These are phyloP conservation scores for Ichneumon xanthorius DNA, from an alignment of 2,888 invertebrate species.

Conservation along the genomic window DNA sequence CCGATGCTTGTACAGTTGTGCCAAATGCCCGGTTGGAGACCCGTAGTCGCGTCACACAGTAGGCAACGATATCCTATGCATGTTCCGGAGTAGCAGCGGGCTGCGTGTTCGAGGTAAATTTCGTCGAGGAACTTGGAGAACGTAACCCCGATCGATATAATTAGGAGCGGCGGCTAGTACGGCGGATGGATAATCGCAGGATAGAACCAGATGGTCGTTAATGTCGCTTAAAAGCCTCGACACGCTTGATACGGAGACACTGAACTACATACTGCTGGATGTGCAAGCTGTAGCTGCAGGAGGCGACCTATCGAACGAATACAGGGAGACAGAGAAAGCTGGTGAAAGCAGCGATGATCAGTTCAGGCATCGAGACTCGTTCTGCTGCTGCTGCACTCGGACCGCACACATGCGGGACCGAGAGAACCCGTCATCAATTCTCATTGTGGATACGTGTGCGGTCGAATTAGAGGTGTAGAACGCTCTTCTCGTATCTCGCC, in stretches of 20 bases:
- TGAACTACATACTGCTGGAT: conserved; percentile 25
- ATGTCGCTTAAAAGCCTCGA: conserved; percentile 64
- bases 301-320: conserved; percentile 44
- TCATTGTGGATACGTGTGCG: conserved; percentile 79
- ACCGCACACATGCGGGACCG: conserved; percentile 77
- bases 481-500: conserved; percentile 62
- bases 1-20: conserved; percentile 24
- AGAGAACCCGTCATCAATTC: conserved; percentile 79
- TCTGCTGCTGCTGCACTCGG: conserved; percentile 57
- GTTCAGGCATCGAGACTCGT: conserved; percentile 41
- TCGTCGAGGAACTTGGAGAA: conserved; percentile 53
- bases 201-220: conserved; percentile 61
- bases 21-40: conserved; percentile 43
- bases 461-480: conserved; percentile 80
- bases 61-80: background rate
- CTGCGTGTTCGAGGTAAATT: conserved; percentile 59
- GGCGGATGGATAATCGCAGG: conserved; percentile 60
- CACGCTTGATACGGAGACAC: conserved; percentile 53
- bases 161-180: conserved; percentile 62
- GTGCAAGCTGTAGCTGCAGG: conserved; percentile 16
- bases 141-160: conserved; percentile 63
- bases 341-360: conserved; percentile 55
- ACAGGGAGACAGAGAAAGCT: conserved; percentile 50
- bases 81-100: background rate
- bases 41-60: conserved; percentile 15